Evolutionary conservation across 2,888 invertebrate species (phyloP).

Genomic region (Meganola albula): DNA sequence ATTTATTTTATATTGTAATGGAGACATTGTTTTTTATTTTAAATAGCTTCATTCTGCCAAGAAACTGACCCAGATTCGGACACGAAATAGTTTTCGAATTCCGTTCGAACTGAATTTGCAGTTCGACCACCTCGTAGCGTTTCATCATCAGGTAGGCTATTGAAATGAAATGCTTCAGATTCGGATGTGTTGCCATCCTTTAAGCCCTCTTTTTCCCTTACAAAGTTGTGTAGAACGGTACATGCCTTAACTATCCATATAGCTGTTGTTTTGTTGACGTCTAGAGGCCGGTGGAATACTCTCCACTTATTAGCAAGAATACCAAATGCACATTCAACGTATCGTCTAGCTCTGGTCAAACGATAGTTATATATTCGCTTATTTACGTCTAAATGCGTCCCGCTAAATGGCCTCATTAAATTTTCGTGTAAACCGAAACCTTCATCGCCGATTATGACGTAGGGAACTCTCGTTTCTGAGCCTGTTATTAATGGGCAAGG

Average conservation of each 20-base stretch:
- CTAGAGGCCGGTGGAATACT: conserved; percentile 9
- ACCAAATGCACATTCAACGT: conserved; percentile 18
- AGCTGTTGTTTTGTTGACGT: conserved; percentile 12
- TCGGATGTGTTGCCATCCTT: too few relatives aligned
- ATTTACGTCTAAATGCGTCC: conserved; percentile 12
- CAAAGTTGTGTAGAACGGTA: conserved; percentile 11
- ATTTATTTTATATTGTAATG: conserved; percentile 1
- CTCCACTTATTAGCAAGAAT: conserved; percentile 18
- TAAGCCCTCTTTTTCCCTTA: conserved; percentile 13
- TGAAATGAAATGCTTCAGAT: conserved; percentile 10
- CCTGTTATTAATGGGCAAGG: conserved; percentile 9
- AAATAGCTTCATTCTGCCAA: conserved; percentile 14
- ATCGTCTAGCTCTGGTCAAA: conserved; percentile 13
- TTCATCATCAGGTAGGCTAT: conserved; percentile 8
- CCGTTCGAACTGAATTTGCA: conserved; percentile 13
- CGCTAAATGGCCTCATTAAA: conserved; percentile 13
- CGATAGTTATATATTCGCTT: conserved; percentile 15
- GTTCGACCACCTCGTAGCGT: conserved; percentile 8
- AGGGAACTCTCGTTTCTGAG: conserved; percentile 1
- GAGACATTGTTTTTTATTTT: too few relatives aligned
- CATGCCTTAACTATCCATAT: conserved; percentile 11
- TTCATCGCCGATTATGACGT: conserved; percentile 13
- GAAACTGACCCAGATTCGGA: conserved; percentile 11
- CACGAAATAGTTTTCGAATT: conserved; percentile 6
- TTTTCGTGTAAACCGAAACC: conserved; percentile 14